A percentile compares a stretch with the other conserved stretches of the same genome.
Evolutionary conservation across 2,888 invertebrate species (phyloP).

Genomic region (Tipula confusa): DNA sequence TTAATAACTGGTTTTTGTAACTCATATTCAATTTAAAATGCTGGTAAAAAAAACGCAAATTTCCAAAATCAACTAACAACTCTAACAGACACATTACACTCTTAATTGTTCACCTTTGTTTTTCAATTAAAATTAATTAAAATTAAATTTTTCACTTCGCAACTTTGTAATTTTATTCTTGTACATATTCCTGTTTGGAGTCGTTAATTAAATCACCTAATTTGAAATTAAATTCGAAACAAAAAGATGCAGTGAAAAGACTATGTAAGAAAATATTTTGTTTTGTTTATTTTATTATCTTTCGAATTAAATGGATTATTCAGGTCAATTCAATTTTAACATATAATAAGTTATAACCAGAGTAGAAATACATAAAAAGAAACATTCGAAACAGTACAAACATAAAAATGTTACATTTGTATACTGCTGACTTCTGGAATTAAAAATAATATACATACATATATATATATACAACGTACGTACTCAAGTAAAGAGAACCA

Average conservation of each 20-base stretch:
- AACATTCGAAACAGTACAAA: not conserved
- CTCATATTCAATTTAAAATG: too few species aligned
- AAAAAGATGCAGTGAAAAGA: not conserved
- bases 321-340: constrained; percentile 29
- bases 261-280: not conserved
- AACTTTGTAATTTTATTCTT: not conserved
- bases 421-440: not conserved
- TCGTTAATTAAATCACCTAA: constrained; percentile 28
- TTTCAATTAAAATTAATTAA: not conserved
- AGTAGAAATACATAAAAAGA: not conserved
- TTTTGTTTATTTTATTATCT: not conserved
- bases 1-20: too few species aligned
- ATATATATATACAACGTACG: not conserved
- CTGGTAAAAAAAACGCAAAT: not conserved
- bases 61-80: not conserved
- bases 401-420: not conserved
- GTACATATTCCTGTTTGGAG: not conserved
- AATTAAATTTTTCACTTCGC: not conserved
- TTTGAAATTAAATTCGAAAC: not conserved
- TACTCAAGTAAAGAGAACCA: not conserved
- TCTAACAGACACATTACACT: not conserved
- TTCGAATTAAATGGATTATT: constrained; percentile 27
- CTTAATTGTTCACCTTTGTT: not conserved
- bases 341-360: too few species aligned
- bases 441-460: not conserved